Conservation (phyloP, 2,888 invertebrate species). For the Imbricaverruca yamaguchii region DNA sequence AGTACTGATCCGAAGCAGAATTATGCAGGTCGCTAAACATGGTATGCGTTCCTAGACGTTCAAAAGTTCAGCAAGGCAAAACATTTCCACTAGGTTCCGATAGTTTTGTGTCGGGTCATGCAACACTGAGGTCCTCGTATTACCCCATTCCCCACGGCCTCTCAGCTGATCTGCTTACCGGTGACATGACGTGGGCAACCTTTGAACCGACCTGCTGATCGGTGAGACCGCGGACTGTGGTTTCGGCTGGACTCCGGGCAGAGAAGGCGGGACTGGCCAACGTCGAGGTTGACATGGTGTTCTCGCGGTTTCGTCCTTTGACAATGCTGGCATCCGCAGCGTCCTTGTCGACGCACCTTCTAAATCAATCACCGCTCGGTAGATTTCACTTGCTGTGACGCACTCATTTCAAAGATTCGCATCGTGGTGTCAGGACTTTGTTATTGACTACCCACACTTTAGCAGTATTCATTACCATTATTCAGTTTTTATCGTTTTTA, state of each 20-base stretch:
- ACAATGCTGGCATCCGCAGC: too few species aligned
- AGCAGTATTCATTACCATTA: too few species aligned
- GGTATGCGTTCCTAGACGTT: background rate
- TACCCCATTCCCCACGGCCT: conserved; percentile 1
- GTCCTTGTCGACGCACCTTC: too few species aligned
- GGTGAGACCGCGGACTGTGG: background rate
- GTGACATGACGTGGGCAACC: conserved; percentile 8
- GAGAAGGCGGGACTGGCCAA: background rate
- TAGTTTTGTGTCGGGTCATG: background rate
- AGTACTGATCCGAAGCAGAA: too few species aligned
- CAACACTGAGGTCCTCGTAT: background rate
- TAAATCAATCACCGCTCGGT: too few species aligned
- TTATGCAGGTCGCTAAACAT: background rate
- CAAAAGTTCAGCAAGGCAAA: background rate
- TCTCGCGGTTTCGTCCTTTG: too few species aligned
- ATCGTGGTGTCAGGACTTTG: too few species aligned
- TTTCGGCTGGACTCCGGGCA: background rate
- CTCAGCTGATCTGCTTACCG: conserved; percentile 21
- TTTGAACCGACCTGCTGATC: background rate
- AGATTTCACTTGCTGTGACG: too few species aligned
- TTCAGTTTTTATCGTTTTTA: too few species aligned
- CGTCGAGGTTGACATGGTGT: background rate
- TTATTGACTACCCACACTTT: too few species aligned
- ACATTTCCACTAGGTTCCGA: background rate
- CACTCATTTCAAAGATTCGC: too few species aligned